Percentiles rank a stretch among this genome's conserved stretches.
These are phyloP conservation scores for Discoglossus pictus DNA, from an alignment of 2,797 vertebrate species.

Conservation along the genomic window DNA sequence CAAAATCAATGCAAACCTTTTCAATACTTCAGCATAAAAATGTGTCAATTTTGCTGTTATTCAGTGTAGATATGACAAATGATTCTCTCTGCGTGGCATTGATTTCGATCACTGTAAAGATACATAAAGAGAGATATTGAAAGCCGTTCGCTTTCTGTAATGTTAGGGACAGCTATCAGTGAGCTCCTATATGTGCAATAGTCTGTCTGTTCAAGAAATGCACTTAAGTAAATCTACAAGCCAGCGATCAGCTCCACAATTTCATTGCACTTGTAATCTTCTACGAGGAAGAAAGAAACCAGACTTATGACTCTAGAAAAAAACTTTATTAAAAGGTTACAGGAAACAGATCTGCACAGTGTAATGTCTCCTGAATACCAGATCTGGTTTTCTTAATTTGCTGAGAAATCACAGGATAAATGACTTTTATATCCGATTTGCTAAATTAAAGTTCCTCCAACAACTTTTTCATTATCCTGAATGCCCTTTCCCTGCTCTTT, in stretches of 20 bases:
- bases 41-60: slow-evolving; percentile 60
- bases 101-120: slow-evolving; percentile 65
- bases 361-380: slow-evolving; percentile 14
- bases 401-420: slow-evolving; percentile 27
- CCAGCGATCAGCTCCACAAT: slow-evolving; percentile 49
- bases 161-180: slow-evolving; percentile 57
- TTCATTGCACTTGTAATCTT: background rate
- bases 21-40: slow-evolving; percentile 61
- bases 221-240: slow-evolving; percentile 53
- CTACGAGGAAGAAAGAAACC: slow-evolving; percentile 37
- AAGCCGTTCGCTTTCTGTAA: slow-evolving; percentile 49
- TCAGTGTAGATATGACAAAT: slow-evolving; percentile 65
- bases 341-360: slow-evolving; percentile 60
- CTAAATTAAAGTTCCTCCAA: slow-evolving; percentile 21
- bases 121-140: slow-evolving; percentile 65
- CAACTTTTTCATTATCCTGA: too few species aligned
- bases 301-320: slow-evolving; percentile 42
- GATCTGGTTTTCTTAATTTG: slow-evolving; percentile 36
- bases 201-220: slow-evolving; percentile 55
- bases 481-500: too few species aligned
- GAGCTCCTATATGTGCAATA: slow-evolving; percentile 56
- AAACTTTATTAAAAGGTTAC: slow-evolving; percentile 55
- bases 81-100: slow-evolving; percentile 64
- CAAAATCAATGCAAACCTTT: slow-evolving; percentile 63
- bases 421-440: slow-evolving; percentile 21